Evolutionary conservation across 2,888 invertebrate genomes (phyloP).

Genomic region (Hetaerina titia): DNA sequence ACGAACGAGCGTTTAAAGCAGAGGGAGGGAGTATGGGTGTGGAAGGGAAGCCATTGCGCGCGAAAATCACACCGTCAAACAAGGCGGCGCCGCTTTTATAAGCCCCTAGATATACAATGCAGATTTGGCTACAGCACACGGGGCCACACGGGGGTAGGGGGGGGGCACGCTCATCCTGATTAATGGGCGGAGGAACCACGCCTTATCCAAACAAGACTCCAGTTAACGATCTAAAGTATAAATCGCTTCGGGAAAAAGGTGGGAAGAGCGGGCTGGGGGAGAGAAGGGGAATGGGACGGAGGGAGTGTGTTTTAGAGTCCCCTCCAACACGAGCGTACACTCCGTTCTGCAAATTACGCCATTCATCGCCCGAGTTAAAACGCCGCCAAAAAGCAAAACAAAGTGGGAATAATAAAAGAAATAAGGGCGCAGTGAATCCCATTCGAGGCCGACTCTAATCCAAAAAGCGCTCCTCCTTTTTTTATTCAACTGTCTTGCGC

Average conservation of each 20-base stretch:
- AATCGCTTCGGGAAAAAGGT: constrained; percentile 54
- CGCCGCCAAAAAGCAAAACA: constrained; percentile 19
- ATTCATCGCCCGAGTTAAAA: constrained; percentile 1
- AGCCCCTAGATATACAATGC: constrained; percentile 65
- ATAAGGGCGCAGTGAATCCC: background rate
- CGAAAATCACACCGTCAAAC: constrained; percentile 61
- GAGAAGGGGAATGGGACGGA: background rate
- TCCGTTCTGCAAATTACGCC: constrained; percentile 20
- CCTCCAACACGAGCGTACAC: background rate
- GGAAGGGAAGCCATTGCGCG: background rate
- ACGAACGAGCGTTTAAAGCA: background rate
- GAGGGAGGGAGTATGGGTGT: background rate
- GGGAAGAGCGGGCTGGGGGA: background rate
- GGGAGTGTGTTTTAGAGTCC: background rate
- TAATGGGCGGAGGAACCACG: constrained; percentile 53
- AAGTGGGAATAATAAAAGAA: background rate
- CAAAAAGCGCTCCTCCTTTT: background rate
- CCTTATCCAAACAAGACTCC: constrained; percentile 64
- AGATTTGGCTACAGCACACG: constrained; percentile 50
- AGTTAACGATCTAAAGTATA: constrained; percentile 63
- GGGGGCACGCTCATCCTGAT: constrained; percentile 50
- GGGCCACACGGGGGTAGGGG: background rate
- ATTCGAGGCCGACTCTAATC: background rate
- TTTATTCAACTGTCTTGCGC: background rate
- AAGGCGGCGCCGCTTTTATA: constrained; percentile 42